Conservation (phyloP, 2,113 vertebrate species). For the Lipotes vexillifer region DNA sequence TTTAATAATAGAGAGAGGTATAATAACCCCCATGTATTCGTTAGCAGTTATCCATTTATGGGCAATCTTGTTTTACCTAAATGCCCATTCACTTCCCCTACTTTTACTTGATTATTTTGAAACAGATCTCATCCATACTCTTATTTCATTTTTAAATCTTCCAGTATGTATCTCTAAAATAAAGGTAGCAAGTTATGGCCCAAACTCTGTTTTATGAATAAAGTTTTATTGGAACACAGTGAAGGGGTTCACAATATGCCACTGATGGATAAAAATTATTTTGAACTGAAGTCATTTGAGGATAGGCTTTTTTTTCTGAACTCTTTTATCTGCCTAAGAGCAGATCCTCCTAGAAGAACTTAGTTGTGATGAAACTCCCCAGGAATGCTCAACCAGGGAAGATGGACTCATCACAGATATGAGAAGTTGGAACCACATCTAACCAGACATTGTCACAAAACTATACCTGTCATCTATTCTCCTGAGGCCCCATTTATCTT, state of each 20-base stretch:
- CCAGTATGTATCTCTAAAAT: background rate
- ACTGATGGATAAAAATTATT: background rate
- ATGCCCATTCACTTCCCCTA: background rate
- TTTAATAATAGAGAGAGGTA: background rate
- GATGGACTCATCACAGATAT: background rate
- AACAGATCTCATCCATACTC: background rate
- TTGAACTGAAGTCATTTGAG: background rate
- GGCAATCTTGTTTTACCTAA: background rate
- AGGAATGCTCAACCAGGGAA: background rate
- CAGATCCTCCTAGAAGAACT: background rate
- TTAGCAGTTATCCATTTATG: background rate
- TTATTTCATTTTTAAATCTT: background rate
- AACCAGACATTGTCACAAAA: background rate
- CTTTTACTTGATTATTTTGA: conserved; percentile 4
- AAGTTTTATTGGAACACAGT: background rate
- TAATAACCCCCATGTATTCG: background rate
- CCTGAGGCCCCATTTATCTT: background rate
- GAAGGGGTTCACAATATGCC: background rate
- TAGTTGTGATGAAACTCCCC: background rate
- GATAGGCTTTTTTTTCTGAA: background rate
- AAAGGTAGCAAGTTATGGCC: background rate
- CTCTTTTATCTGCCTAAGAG: background rate
- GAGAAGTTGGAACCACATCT: background rate
- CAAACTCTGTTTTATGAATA: background rate
- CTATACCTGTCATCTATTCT: background rate